phyloP scores from a whole-genome alignment of 2,888 invertebrate species.

The Nudaria mundana region DNA sequence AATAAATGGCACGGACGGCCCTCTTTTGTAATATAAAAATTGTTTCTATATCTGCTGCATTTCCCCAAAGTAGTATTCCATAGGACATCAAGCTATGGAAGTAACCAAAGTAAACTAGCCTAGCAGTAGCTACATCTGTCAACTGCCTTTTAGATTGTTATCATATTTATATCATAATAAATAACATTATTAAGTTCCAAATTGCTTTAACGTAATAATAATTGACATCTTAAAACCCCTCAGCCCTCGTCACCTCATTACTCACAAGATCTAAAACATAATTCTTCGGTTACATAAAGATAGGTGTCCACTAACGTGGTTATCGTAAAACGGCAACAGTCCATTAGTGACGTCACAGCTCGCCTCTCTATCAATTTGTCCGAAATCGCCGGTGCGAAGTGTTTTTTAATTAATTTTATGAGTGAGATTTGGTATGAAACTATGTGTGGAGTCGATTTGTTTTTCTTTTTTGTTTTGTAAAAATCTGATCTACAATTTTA shows the following conservation, averaged over 20 bases:
- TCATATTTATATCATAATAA: too few relatives aligned
- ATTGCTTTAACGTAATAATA: background rate
- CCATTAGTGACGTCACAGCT: slow-evolving; percentile 71
- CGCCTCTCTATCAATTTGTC: slow-evolving; percentile 75
- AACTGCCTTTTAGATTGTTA: too few relatives aligned
- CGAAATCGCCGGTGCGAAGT: slow-evolving; percentile 75
- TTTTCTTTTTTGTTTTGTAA: background rate
- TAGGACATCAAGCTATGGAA: too few relatives aligned
- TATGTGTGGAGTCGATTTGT: slow-evolving; percentile 33
- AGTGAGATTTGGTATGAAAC: slow-evolving; percentile 57
- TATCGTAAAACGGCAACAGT: slow-evolving; percentile 54
- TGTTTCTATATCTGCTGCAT: too few relatives aligned
- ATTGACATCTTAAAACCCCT: slow-evolving; percentile 14
- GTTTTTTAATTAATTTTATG: slow-evolving; percentile 81
- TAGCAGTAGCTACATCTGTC: too few relatives aligned
- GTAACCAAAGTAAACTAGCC: too few relatives aligned
- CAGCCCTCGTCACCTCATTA: slow-evolving; percentile 18
- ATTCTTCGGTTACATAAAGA: slow-evolving; percentile 38
- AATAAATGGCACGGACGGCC: too few relatives aligned
- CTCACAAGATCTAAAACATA: slow-evolving; percentile 20
- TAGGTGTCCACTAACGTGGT: slow-evolving; percentile 47
- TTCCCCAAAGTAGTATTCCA: too few relatives aligned
- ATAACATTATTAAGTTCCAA: background rate
- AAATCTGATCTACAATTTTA: too few relatives aligned
- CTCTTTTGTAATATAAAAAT: too few relatives aligned